Percentiles rank a stretch among this genome's conserved stretches.
Conservation (phyloP, 2,888 invertebrate genomes). For the Orthosia gracilis region DNA sequence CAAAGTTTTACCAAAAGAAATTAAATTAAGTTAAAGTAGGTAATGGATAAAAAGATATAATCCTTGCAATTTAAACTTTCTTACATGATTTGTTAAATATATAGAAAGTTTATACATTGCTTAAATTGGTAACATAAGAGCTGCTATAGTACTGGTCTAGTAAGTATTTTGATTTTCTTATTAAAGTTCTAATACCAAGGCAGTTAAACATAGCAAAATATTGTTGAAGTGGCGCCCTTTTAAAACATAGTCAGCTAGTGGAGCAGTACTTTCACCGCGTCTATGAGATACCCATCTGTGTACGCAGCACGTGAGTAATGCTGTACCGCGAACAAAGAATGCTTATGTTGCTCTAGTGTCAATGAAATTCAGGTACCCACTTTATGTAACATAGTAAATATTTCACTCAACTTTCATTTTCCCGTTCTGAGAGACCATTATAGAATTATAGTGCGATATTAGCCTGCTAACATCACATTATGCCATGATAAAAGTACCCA, state of each 20-base stretch:
- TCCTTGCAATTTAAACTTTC: slow-evolving; percentile 3
- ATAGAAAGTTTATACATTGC: too few relatives aligned
- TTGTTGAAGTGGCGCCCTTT: slow-evolving; percentile 4
- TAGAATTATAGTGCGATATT: neutral
- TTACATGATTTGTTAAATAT: neutral
- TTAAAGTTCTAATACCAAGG: neutral
- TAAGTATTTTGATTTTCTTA: too few relatives aligned
- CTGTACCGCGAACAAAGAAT: slow-evolving; percentile 17
- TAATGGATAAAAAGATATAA: slow-evolving; percentile 11
- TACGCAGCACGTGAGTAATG: slow-evolving; percentile 29
- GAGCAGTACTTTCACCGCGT: slow-evolving; percentile 14
- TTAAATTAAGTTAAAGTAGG: slow-evolving; percentile 4
- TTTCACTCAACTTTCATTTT: neutral
- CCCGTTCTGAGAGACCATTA: neutral
- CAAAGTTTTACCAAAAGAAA: slow-evolving; percentile 19
- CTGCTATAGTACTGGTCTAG: too few relatives aligned
- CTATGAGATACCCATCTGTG: slow-evolving; percentile 18
- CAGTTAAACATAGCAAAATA: neutral
- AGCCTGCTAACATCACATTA: neutral
- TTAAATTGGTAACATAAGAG: too few relatives aligned
- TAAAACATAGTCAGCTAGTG: slow-evolving; percentile 4
- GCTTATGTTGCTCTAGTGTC: slow-evolving; percentile 13
- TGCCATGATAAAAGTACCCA: neutral
- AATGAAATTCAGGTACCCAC: slow-evolving; percentile 3
- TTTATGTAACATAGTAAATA: neutral